Conservation (phyloP, 1,140 invertebrate species). For the Nasonia longicornis region DNA sequence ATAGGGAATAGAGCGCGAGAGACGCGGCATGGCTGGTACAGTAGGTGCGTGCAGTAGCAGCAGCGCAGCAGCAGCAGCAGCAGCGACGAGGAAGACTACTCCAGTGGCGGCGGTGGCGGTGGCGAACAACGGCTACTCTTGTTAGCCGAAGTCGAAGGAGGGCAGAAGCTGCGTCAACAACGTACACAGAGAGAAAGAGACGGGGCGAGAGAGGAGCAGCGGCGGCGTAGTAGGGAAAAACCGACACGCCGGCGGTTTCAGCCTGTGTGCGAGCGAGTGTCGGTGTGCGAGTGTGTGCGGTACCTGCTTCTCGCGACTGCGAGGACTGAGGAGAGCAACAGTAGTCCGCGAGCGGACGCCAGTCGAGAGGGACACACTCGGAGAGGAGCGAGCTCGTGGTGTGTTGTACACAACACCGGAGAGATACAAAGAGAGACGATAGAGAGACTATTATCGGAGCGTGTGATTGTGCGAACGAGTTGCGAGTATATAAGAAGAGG, state of each 20-base stretch:
- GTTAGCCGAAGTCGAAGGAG: not conserved
- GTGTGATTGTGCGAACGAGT: not conserved
- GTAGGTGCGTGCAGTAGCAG: not conserved
- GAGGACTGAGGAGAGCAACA: not conserved
- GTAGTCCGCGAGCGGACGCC: slow-evolving; percentile 1
- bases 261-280: not conserved
- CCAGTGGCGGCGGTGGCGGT: slow-evolving; percentile 1
- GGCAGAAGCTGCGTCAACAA: not conserved
- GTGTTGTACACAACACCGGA: not conserved
- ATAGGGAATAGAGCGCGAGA: not conserved
- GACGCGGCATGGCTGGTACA: slow-evolving; percentile 1
- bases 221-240: not conserved
- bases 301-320: not conserved
- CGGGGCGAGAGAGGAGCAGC: not conserved
- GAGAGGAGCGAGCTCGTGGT: not conserved
- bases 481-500: not conserved
- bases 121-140: not conserved
- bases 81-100: not conserved
- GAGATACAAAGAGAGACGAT: not conserved
- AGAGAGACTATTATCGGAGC: not conserved
- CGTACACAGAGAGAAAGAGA: not conserved
- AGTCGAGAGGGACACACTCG: not conserved
- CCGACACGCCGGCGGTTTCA: not conserved
- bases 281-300: too few species aligned
- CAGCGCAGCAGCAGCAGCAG: not conserved